These are phyloP conservation scores for Bryconaethiops microstoma DNA, from an alignment of 2,797 vertebrate genomes.

Conservation along the genomic window DNA sequence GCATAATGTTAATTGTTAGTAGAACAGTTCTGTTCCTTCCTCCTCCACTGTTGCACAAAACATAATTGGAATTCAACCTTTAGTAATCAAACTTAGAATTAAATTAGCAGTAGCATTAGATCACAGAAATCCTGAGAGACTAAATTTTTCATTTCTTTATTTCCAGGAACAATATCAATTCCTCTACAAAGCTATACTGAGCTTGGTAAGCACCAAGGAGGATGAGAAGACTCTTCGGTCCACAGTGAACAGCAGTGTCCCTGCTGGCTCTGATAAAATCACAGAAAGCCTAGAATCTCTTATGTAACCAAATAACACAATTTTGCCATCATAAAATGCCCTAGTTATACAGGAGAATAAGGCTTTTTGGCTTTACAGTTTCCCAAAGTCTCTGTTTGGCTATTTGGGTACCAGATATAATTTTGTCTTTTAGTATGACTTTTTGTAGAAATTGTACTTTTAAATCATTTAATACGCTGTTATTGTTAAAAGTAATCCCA, in stretches of 20 bases:
- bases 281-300: constrained; percentile 96
- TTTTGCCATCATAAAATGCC: constrained; percentile 15
- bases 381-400: constrained; percentile 37
- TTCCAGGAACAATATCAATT: constrained; percentile 94
- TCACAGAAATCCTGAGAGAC: no score
- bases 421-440: constrained; percentile 69
- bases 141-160: not conserved
- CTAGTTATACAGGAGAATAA: constrained; percentile 34
- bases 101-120: no score
- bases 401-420: constrained; percentile 51
- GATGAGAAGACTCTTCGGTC: constrained; percentile 88
- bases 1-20: no score
- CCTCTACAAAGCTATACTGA: constrained; percentile 92
- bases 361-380: constrained; percentile 43
- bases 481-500: constrained; percentile 71
- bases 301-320: constrained; percentile 79
- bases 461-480: constrained; percentile 67
- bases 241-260: constrained; percentile 87
- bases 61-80: no score
- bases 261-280: constrained; percentile 78
- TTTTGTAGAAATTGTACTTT: constrained; percentile 70
- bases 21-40: no score
- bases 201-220: constrained; percentile 92
- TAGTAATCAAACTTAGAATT: no score
- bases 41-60: no score